Base-by-base conservation (phyloP, 2,797 vertebrate species). In the Syngnathus rostellatus region DNA sequence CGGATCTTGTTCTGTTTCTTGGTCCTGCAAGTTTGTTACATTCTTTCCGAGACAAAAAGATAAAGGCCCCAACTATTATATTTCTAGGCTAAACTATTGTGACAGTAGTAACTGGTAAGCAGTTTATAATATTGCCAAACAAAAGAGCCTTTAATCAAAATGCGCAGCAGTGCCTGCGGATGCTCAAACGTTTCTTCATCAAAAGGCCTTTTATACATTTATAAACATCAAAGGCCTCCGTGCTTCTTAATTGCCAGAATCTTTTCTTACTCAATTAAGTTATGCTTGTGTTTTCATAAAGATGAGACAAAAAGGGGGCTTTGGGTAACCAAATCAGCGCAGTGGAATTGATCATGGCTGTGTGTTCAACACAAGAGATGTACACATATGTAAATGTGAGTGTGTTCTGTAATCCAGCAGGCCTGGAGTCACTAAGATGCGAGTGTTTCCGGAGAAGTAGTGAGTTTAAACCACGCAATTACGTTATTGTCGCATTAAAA, bases 381-480 rank as follows among this genome's bases (percentile, higher is more conserved):
- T 75, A 82, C 75, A 72, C 69, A 67, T 71, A 79, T 76, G 71
- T 83, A 77, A 81, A 79, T 69, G 70, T 23, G 11, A 62, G 70
- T 68, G 70, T 65, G 71, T 68, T 75, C 55, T 57, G 58, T 63
- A 45, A 69, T 70, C 59, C 40, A 58, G 25, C 69, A 70, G 72
- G 84, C 85, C 84, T 73, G 65, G 46, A 70, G 85, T 83, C 74
- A 84, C 70, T 8, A 68, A 85, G 76, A 80, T 74, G 54, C 46
- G 8, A 67, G 61, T 62, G 57, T 81, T 86, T 78, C 71, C 67
- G 80, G 75, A 83, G 80, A 79, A 85, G 77, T 78, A 83, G 79
- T 81, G 83, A 85, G 87, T 91, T 88, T 83, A 83, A 85, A 84
- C 86, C 86, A 86, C 83, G 82, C 85, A 88, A 86, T 89, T 86